phyloP scores from a whole-genome alignment of 2,113 vertebrate genomes.

The Naja naja region DNA sequence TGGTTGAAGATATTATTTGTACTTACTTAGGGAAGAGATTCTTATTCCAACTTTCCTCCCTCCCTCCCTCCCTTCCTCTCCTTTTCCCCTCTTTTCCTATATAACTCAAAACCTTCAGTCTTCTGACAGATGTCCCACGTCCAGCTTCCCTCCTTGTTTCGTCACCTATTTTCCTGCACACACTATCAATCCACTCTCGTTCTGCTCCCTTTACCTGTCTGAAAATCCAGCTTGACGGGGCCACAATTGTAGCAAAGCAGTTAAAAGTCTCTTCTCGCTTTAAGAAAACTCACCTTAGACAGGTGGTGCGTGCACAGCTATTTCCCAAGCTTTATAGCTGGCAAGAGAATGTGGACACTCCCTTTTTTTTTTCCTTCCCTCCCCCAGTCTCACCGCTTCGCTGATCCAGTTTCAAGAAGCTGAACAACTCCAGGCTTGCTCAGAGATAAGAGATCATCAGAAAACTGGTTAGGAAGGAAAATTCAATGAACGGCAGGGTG shows the following conservation, averaged over 20 bases:
- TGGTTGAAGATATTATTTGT: background rate
- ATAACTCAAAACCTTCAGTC: no score
- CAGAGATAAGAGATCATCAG: background rate
- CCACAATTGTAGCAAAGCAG: no score
- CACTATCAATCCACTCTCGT: background rate
- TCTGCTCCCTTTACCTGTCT: background rate
- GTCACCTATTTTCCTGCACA: background rate
- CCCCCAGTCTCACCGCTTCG: background rate
- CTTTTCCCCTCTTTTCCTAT: background rate
- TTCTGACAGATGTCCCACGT: no score
- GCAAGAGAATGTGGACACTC: constrained; percentile 5
- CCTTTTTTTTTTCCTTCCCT: background rate
- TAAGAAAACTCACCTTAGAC: background rate
- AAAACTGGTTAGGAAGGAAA: background rate
- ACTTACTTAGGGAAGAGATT: background rate
- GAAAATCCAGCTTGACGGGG: background rate
- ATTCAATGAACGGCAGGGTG: background rate
- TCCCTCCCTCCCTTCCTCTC: background rate
- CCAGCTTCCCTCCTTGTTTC: background rate
- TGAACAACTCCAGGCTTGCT: background rate
- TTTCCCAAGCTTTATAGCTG: constrained; percentile 20
- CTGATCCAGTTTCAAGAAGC: background rate
- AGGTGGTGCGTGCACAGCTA: background rate
- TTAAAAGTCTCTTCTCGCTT: background rate
- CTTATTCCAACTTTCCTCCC: background rate